Base-by-base conservation (phyloP, 2,888 invertebrate genomes). In the Hoplodrina blanda region DNA sequence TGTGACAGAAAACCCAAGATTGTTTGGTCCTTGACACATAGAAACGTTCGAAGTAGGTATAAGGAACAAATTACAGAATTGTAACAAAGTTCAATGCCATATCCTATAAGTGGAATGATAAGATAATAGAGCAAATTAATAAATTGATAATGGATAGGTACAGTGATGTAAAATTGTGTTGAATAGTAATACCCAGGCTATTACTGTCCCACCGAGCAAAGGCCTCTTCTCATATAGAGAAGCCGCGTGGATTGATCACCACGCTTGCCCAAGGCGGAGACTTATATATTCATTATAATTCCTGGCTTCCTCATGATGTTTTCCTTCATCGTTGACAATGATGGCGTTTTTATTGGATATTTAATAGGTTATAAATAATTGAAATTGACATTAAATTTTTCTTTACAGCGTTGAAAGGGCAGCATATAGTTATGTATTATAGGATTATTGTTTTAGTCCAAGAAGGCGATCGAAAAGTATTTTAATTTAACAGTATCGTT, bases 1-100 rank as follows among this genome's bases (percentile, higher is more conserved):
- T 1, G 25, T 50, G 10, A 10, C 13, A 65, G 62, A 65, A 77
- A 69, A 69, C 49, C 75, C 69, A 59, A 69, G 64, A 60, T 56
- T 57, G 52, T 65, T 44, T 60, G 62, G 46, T 69, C 49, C 54
- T 62, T 52, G 67, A 69, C 62, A 69, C 41, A 33, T 55, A 11
- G 4, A 15, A 53, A 25, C 4, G 11, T 37, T 33, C 30, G 11
- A 49, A 41, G 19, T n/a, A n/a, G n/a, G n/a, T 25, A 60, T 73
- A 5, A 53, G 59, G 15, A 55, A 49, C 30, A 50, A 41, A n/a
- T 37, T 11, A 56, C 3, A 50, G 15, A 19, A 55, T 55, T 60
- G 37, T 30, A 33, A 10, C 30, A 63, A 44, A 62, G 53, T 62
- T 56, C 30, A 59, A 54, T 69, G 17, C 2, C 11, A 11, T 54